Percentiles rank a stretch among this genome's conserved stretches.
These are phyloP conservation scores for Anthophora plumipes DNA, from an alignment of 2,888 invertebrate species.

Conservation along the genomic window DNA sequence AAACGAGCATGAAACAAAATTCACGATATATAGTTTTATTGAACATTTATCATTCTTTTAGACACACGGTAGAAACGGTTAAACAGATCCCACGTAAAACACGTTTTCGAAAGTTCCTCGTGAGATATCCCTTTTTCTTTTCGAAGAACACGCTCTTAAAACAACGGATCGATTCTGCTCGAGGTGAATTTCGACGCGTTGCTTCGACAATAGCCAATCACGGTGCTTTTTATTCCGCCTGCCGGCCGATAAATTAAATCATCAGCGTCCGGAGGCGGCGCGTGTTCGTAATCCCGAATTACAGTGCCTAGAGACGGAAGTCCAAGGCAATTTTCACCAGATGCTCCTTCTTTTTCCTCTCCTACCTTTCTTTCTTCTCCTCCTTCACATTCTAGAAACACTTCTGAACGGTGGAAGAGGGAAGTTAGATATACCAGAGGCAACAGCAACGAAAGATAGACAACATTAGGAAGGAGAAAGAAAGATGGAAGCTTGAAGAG, in stretches of 20 bases:
- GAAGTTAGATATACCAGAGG: not conserved
- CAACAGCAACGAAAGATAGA: conserved; percentile 9
- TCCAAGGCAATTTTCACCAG: conserved; percentile 38
- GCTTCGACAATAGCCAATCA: conserved; percentile 38
- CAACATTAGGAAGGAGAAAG: not conserved
- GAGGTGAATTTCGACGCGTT: conserved; percentile 3
- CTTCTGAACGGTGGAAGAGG: not conserved
- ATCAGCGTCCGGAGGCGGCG: conserved; percentile 29
- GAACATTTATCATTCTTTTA: too few relatives aligned
- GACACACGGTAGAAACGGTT: too few relatives aligned
- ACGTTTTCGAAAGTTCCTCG: too few relatives aligned
- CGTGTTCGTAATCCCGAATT: conserved; percentile 39
- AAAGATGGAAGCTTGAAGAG: not conserved
- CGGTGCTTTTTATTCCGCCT: not conserved
- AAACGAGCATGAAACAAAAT: not conserved
- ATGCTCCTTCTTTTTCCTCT: not conserved
- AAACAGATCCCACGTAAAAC: too few relatives aligned
- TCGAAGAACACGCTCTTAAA: not conserved
- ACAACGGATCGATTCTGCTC: conserved; percentile 11
- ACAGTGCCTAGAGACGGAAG: conserved; percentile 24
- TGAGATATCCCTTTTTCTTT: not conserved
- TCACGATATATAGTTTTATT: not conserved
- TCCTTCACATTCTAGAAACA: not conserved
- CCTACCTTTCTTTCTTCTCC: not conserved
- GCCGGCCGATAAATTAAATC: conserved; percentile 39